phyloP scores from a whole-genome alignment of 2,888 invertebrate species.

The Pandemis heparana region DNA sequence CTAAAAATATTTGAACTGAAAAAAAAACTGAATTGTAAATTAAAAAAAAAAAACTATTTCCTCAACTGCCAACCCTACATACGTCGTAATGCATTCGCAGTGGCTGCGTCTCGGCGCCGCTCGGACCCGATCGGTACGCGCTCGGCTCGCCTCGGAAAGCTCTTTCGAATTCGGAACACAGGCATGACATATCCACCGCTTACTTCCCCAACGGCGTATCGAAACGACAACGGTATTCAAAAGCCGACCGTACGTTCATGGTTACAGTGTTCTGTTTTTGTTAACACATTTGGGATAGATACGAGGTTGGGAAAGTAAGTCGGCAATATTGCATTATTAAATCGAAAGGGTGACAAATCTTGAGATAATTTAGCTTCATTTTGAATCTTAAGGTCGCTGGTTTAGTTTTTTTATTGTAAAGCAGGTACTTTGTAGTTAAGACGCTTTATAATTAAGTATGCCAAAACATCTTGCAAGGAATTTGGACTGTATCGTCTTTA shows the following conservation, averaged over 20 bases:
- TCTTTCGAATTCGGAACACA: slow-evolving; percentile 78
- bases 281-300: neutral
- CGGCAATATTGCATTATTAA: neutral
- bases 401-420: neutral
- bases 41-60: slow-evolving; percentile 12
- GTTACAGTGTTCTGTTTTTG: neutral
- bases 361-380: neutral
- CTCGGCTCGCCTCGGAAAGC: slow-evolving; percentile 79
- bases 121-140: slow-evolving; percentile 84
- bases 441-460: neutral
- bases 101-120: slow-evolving; percentile 80
- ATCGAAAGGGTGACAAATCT: neutral
- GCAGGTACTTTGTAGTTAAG: neutral
- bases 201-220: slow-evolving; percentile 49
- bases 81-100: slow-evolving; percentile 82
- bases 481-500: slow-evolving; percentile 50
- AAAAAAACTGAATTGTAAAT: too few relatives aligned
- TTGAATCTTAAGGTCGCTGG: neutral
- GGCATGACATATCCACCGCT: slow-evolving; percentile 71
- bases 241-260: neutral
- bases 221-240: neutral
- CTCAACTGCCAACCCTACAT: slow-evolving; percentile 64
- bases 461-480: slow-evolving; percentile 42
- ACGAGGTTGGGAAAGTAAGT: neutral
- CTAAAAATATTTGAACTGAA: neutral